These are phyloP conservation scores for Poicephalus meyeri DNA, from an alignment of 2,113 vertebrate species.

Conservation along the genomic window DNA sequence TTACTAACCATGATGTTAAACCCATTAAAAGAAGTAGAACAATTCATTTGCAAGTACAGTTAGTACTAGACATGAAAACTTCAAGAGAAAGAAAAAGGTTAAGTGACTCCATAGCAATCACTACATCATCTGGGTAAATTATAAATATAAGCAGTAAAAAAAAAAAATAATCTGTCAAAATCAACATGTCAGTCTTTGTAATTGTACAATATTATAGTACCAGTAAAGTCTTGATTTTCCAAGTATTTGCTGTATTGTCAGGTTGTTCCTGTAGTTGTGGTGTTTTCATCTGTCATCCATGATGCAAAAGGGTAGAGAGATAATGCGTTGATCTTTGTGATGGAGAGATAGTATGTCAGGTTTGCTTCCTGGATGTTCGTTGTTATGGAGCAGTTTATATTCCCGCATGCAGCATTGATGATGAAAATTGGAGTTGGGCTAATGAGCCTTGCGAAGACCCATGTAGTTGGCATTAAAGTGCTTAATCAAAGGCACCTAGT, in stretches of 20 bases:
- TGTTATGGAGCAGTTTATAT: neutral
- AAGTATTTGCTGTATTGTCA: neutral
- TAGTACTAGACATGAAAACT: neutral
- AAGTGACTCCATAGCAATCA: neutral
- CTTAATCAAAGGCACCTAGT: neutral
- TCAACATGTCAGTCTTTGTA: neutral
- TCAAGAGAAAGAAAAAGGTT: neutral
- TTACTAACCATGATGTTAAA: neutral
- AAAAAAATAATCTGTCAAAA: fast-evolving
- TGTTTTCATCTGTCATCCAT: neutral
- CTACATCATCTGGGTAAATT: neutral
- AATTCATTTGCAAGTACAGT: neutral
- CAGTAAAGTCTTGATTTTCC: neutral
- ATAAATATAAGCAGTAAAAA: neutral
- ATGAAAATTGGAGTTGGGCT: neutral
- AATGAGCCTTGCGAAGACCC: neutral
- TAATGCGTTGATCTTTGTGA: neutral
- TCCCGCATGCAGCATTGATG: neutral
- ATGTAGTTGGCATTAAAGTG: neutral
- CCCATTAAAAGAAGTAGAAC: neutral
- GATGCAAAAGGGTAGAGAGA: neutral
- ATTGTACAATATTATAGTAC: neutral
- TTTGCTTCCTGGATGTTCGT: neutral
- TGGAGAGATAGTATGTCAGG: neutral
- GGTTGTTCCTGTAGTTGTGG: neutral